A percentile compares a stretch with the other conserved stretches of the same genome.
These are phyloP conservation scores for Abramis brama DNA, from an alignment of 2,113 vertebrate species.

Conservation along the genomic window DNA sequence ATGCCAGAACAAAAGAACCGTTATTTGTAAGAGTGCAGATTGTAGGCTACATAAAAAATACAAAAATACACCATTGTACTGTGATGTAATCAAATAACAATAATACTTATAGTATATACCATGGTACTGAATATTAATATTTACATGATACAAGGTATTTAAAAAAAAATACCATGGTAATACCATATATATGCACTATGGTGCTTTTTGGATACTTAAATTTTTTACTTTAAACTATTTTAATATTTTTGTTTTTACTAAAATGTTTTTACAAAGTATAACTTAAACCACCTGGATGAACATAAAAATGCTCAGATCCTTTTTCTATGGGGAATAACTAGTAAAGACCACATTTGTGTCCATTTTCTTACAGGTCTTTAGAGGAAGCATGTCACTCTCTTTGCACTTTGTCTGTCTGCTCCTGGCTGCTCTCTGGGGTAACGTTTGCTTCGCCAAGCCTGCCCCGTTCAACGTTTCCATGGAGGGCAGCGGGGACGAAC, in stretches of 20 bases:
- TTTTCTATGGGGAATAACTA: not conserved
- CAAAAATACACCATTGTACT: not conserved
- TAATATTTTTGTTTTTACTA: not conserved
- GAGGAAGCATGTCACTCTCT: constrained; percentile 65
- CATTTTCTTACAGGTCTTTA: constrained; percentile 59
- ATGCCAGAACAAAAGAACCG: no score
- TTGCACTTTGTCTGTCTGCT: constrained; percentile 62
- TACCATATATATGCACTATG: not conserved
- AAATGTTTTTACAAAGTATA: not conserved
- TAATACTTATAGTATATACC: not conserved
- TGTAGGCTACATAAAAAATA: not conserved
- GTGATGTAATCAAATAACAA: not conserved
- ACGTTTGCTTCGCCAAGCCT: constrained; percentile 47
- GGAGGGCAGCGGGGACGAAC: constrained; percentile 79
- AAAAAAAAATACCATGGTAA: not conserved
- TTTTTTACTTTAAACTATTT: no score
- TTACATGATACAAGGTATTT: not conserved
- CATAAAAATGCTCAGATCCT: not conserved
- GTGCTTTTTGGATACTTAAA: not conserved
- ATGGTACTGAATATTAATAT: no score
- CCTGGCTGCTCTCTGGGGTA: constrained; percentile 66
- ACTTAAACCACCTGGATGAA: not conserved
- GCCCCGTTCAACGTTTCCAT: constrained; percentile 71
- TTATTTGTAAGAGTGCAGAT: not conserved
- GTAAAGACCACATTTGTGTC: not conserved